Conservation (phyloP, 2,797 vertebrate genomes). For the Tangara arthus region DNA sequence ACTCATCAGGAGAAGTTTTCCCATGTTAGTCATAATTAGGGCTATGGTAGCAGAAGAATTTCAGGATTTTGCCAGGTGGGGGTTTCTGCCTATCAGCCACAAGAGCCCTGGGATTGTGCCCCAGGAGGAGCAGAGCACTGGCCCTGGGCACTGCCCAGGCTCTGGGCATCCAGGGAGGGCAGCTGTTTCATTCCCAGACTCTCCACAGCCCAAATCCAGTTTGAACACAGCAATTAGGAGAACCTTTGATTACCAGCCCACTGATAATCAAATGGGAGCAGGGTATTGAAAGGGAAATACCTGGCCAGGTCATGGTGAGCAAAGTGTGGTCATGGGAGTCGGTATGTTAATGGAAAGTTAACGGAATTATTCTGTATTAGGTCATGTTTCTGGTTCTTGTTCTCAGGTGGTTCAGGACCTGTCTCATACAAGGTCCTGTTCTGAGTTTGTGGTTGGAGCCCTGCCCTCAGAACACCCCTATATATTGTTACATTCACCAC, state of each 20-base stretch:
- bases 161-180: accelerated
- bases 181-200: background rate
- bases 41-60: background rate
- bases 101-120: background rate
- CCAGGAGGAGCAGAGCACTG: background rate
- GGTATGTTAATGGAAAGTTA: background rate
- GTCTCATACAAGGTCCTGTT: background rate
- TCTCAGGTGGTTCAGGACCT: background rate
- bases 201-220: background rate
- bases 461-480: background rate
- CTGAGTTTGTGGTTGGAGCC: background rate
- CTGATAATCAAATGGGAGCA: background rate
- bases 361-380: background rate
- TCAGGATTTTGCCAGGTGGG: background rate
- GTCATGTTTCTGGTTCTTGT: background rate
- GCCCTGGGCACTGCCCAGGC: background rate
- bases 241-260: background rate
- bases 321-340: background rate
- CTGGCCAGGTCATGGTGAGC: background rate
- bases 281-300: background rate
- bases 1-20: background rate
- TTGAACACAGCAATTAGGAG: background rate
- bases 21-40: background rate
- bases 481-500: background rate
- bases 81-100: background rate